Conservation (phyloP, 2,113 vertebrate species). For the Centropus unirufus region DNA sequence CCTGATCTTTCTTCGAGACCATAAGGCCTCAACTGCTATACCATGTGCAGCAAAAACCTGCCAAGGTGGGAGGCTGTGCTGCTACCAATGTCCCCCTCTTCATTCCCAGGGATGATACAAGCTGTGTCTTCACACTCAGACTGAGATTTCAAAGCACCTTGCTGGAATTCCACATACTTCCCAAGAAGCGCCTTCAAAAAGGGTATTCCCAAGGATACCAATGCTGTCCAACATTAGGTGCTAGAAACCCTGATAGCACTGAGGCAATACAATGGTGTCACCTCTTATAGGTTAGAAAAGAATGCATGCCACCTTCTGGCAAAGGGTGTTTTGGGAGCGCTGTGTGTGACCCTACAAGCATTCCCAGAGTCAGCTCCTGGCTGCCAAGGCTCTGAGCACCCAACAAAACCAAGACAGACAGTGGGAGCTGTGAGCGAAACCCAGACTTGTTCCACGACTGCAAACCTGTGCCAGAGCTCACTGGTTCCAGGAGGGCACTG, state of each 20-base stretch:
- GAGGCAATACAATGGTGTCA: accelerated
- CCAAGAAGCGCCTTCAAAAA: not conserved
- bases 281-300: not conserved
- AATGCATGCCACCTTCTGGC: not conserved
- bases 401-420: constrained; percentile 6
- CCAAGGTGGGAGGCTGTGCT: not conserved
- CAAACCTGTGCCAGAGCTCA: not conserved
- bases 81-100: not conserved
- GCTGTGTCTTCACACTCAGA: not conserved
- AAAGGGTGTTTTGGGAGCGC: not conserved
- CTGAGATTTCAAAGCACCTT: not conserved
- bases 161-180: not conserved
- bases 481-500: not conserved
- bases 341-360: not conserved
- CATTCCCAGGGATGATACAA: not conserved
- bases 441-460: not conserved
- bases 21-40: not conserved
- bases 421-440: not conserved
- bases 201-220: accelerated
- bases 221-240: not conserved
- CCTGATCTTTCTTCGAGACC: not conserved
- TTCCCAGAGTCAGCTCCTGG: not conserved
- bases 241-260: not conserved
- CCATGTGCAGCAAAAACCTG: not conserved
- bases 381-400: not conserved